Percentiles rank a stretch among this genome's conserved stretches.
phyloP scores from a whole-genome alignment of 2,888 invertebrate species.

The Chydorus sphaericus region DNA sequence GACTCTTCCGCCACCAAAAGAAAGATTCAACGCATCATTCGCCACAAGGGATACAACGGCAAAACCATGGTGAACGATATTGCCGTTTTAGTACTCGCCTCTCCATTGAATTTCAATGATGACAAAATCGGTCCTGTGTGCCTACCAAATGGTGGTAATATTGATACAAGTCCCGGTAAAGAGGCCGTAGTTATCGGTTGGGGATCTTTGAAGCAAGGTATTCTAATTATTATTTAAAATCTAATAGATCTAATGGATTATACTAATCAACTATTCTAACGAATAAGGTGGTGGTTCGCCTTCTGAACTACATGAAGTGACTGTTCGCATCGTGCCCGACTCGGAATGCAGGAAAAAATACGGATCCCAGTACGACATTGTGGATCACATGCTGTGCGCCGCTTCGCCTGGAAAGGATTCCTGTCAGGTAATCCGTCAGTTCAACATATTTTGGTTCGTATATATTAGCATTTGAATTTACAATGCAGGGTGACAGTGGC shows the following conservation, averaged over 20 bases:
- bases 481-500: constrained; percentile 66
- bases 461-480: too few species aligned
- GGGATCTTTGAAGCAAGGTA: constrained; percentile 63
- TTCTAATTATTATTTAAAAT: background rate
- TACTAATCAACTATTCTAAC: too few species aligned
- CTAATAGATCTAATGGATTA: too few species aligned
- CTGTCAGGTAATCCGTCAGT: constrained; percentile 78
- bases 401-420: constrained; percentile 71
- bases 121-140: constrained; percentile 19
- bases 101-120: constrained; percentile 25
- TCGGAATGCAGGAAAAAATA: constrained; percentile 61
- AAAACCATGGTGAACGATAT: constrained; percentile 48
- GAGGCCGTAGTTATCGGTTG: constrained; percentile 16
- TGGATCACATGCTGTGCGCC: constrained; percentile 75
- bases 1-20: constrained; percentile 60
- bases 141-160: constrained; percentile 19
- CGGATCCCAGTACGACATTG: constrained; percentile 80
- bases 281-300: constrained; percentile 75
- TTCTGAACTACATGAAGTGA: constrained; percentile 62
- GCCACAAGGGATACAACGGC: constrained; percentile 69
- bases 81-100: constrained; percentile 17
- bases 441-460: too few species aligned
- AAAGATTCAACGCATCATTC: constrained; percentile 64
- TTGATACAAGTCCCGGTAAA: constrained; percentile 21
- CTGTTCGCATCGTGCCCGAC: constrained; percentile 70